Evolutionary conservation across 1,140 invertebrate genomes (phyloP).

Genomic region (Drosophila takahashii): DNA sequence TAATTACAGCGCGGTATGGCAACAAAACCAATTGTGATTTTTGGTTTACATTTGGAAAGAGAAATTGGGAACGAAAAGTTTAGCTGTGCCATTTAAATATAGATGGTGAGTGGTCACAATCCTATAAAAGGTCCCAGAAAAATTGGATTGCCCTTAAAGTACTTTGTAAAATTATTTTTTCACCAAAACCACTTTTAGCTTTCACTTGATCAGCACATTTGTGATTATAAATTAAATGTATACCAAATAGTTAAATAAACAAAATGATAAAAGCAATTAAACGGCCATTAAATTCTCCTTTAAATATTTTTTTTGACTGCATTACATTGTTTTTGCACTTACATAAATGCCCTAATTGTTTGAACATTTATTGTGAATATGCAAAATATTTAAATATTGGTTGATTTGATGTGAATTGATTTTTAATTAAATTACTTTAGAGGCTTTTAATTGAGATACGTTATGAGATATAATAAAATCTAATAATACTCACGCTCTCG

Average conservation of each 20-base stretch:
- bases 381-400: not conserved
- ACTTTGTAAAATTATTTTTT: no score
- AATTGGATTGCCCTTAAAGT: not conserved
- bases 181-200: not conserved
- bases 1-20: constrained; percentile 35
- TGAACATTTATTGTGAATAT: not conserved
- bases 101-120: not conserved
- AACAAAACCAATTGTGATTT: constrained; percentile 9
- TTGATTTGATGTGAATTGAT: not conserved
- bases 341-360: not conserved
- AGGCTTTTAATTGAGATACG: not conserved
- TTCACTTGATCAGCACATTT: not conserved
- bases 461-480: no score
- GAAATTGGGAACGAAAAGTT: not conserved
- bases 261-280: not conserved
- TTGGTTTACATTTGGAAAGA: not conserved
- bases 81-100: not conserved
- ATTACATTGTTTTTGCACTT: not conserved
- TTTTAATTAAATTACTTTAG: not conserved
- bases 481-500: constrained; percentile 91
- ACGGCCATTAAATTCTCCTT: not conserved
- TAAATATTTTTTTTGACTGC: not conserved
- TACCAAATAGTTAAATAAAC: not conserved
- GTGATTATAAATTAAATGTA: no score
- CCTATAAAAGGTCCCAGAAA: not conserved